Percentiles rank a stretch among this genome's conserved stretches.
Conservation (phyloP, 2,797 vertebrate genomes). For the Malacoctenus gilli region DNA sequence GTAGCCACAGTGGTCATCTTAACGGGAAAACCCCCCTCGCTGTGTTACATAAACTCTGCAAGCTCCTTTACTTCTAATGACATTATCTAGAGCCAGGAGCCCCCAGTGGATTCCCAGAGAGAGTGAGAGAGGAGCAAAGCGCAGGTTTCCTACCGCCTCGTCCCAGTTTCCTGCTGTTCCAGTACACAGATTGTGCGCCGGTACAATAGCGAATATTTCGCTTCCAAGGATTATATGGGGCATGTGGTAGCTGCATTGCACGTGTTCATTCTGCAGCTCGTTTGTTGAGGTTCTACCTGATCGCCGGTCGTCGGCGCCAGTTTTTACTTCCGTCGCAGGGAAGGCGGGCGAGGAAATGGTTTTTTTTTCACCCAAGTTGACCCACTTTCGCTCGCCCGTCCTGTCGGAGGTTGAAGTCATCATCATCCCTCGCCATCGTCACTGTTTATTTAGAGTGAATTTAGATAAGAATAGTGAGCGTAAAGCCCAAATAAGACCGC, state of each 20-base stretch:
- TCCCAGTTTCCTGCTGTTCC: constrained; percentile 61
- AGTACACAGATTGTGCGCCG: constrained; percentile 21
- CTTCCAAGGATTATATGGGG: constrained; percentile 45
- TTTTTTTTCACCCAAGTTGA: not conserved
- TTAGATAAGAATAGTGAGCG: constrained; percentile 28
- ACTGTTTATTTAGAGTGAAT: constrained; percentile 30
- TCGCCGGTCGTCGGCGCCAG: constrained; percentile 7
- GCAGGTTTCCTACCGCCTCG: constrained; percentile 53
- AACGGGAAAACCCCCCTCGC: constrained; percentile 59
- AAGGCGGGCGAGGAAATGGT: not conserved
- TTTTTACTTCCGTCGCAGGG: not conserved
- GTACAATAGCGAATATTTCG: constrained; percentile 52
- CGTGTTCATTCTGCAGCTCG: constrained; percentile 13
- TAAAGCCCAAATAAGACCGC: constrained; percentile 36
- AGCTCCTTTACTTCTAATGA: constrained; percentile 66
- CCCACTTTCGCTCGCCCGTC: constrained; percentile 22
- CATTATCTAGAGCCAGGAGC: constrained; percentile 68
- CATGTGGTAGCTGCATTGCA: constrained; percentile 26
- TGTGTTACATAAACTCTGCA: constrained; percentile 47
- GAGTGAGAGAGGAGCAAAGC: constrained; percentile 46
- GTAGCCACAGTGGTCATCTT: constrained; percentile 33
- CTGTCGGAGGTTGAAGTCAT: constrained; percentile 25
- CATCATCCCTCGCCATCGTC: constrained; percentile 39
- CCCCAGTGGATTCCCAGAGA: constrained; percentile 59
- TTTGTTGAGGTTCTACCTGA: constrained; percentile 1